Conservation (phyloP, 2,888 invertebrate genomes). For the Dasysyrphus albostriatus region DNA sequence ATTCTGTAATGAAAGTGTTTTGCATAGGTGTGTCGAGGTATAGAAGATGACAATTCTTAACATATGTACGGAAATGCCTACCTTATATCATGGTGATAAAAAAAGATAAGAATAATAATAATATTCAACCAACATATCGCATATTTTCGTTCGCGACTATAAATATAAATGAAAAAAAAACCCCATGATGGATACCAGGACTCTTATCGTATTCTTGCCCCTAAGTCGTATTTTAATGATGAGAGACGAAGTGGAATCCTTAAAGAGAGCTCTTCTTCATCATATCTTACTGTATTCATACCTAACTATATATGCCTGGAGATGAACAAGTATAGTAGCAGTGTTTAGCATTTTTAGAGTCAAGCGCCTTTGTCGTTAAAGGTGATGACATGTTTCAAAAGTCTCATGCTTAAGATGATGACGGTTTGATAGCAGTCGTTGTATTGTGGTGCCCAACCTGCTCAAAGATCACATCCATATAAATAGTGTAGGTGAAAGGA, state of each 20-base stretch:
- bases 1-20: constrained; percentile 67
- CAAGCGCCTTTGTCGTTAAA: constrained; percentile 64
- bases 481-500: constrained; percentile 30
- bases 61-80: not conserved
- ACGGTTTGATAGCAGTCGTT: constrained; percentile 1
- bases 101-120: constrained; percentile 40
- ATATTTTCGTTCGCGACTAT: constrained; percentile 33
- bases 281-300: not conserved
- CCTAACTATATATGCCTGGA: not conserved
- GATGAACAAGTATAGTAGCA: constrained; percentile 12
- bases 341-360: constrained; percentile 39
- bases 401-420: constrained; percentile 48
- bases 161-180: constrained; percentile 17
- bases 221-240: constrained; percentile 74
- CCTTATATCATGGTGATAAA: not conserved
- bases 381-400: constrained; percentile 68
- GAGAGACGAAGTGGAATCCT: constrained; percentile 57
- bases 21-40: constrained; percentile 41
- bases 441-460: constrained; percentile 1
- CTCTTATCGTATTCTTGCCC: constrained; percentile 64
- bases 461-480: not conserved
- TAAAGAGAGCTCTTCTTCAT: constrained; percentile 17
- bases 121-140: constrained; percentile 56
- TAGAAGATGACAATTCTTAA: constrained; percentile 34
- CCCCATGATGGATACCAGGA: constrained; percentile 37